A percentile compares a stretch with the other conserved stretches of the same genome.
phyloP scores from a whole-genome alignment of 1,140 invertebrate genomes.

The Drosophila arizonae region DNA sequence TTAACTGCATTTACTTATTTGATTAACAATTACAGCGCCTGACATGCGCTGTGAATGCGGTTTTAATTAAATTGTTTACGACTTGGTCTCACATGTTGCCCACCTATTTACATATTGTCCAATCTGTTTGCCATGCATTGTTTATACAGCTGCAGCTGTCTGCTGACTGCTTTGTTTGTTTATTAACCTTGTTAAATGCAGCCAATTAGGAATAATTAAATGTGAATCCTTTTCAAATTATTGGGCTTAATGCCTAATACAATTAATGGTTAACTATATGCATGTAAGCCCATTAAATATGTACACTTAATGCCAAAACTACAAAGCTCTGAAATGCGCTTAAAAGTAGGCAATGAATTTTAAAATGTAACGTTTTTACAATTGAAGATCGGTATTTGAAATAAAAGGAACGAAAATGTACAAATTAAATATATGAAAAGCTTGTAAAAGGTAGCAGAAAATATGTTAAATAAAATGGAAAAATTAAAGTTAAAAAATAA shows the following conservation, averaged over 20 bases:
- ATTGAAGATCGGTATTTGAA: not conserved
- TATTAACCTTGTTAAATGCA: constrained; percentile 16
- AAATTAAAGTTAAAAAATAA: too few species aligned
- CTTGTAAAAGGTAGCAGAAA: too few species aligned
- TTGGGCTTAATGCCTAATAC: constrained; percentile 8
- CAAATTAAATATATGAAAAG: too few species aligned
- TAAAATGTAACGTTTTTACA: not conserved
- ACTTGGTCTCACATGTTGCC: constrained; percentile 20
- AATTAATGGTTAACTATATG: not conserved
- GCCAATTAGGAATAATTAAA: constrained; percentile 19
- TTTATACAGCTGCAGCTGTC: not conserved
- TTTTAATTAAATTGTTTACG: constrained; percentile 46
- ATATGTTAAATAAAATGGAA: too few species aligned
- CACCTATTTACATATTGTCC: constrained; percentile 3
- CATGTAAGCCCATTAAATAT: not conserved
- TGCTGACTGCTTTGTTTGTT: not conserved
- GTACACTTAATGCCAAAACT: not conserved
- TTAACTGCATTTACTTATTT: not conserved
- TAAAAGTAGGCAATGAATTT: constrained; percentile 15
- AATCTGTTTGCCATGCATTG: constrained; percentile 1
- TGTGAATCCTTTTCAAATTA: constrained; percentile 9
- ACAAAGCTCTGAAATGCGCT: not conserved
- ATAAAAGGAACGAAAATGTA: not conserved
- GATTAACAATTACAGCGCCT: not conserved
- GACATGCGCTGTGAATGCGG: constrained; percentile 12